Conservation (phyloP, 2,797 vertebrate species). For the Parotocinclus haroldoi region DNA sequence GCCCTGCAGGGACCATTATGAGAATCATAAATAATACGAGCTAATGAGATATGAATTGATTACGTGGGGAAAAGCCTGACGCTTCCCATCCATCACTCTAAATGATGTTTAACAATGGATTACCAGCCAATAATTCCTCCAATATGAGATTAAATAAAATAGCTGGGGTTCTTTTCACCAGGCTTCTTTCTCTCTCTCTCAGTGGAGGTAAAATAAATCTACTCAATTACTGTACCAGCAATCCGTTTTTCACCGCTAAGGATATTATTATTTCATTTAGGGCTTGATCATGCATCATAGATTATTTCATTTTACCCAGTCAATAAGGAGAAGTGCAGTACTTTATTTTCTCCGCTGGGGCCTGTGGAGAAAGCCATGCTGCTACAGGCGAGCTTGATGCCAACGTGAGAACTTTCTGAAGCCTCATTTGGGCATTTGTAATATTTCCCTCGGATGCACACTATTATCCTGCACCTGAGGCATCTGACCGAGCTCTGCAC, state of each 20-base stretch:
- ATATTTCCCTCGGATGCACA: slow-evolving; percentile 53
- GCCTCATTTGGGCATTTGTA: slow-evolving; percentile 40
- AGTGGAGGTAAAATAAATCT: slow-evolving; percentile 88
- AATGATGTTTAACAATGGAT: slow-evolving; percentile 95
- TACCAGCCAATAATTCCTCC: slow-evolving; percentile 91
- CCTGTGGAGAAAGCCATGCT: slow-evolving; percentile 70
- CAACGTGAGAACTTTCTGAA: slow-evolving; percentile 4
- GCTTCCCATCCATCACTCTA: slow-evolving; percentile 91
- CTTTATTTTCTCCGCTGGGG: slow-evolving; percentile 82
- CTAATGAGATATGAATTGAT: slow-evolving; percentile 98
- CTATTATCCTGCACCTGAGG: slow-evolving; percentile 69
- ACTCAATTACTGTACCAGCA: slow-evolving; percentile 90
- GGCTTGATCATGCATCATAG: slow-evolving; percentile 93
- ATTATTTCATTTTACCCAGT: slow-evolving; percentile 95
- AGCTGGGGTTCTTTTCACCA: slow-evolving; percentile 86
- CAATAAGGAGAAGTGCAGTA: slow-evolving; percentile 87
- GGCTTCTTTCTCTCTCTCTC: slow-evolving; percentile 57
- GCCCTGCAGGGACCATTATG: slow-evolving; percentile 82
- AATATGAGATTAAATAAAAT: slow-evolving; percentile 97
- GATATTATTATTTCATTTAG: slow-evolving; percentile 99
- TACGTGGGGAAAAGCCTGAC: slow-evolving; percentile 85
- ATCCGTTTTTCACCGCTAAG: slow-evolving; percentile 91
- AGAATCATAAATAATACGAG: slow-evolving; percentile 95
- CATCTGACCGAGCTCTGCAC: slow-evolving; percentile 79
- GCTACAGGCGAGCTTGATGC: not conserved